Evolutionary conservation across 2,888 invertebrate species (phyloP).

Genomic region (Tipula helvola): DNA sequence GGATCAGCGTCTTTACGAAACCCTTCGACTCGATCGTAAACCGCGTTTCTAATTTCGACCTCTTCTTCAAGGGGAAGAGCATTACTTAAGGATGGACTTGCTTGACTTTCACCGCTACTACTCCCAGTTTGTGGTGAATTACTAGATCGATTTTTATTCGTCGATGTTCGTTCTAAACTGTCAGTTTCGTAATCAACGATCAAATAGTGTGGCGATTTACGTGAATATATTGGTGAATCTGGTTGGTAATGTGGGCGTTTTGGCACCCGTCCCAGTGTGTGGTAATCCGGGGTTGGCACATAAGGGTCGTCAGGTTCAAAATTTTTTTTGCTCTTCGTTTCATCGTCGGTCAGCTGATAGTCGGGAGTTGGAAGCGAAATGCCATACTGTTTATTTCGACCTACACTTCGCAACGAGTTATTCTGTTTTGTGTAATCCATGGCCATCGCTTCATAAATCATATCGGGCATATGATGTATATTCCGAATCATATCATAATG

Average conservation of each 20-base stretch:
- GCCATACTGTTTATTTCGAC: slow-evolving; percentile 15
- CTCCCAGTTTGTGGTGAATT: slow-evolving; percentile 41
- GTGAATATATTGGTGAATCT: slow-evolving; percentile 33
- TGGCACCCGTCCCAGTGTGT: slow-evolving; percentile 28
- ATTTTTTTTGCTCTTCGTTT: slow-evolving; percentile 25
- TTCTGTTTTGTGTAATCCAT: slow-evolving; percentile 24
- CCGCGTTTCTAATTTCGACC: slow-evolving; percentile 62
- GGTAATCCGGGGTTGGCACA: slow-evolving; percentile 36
- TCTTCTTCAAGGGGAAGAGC: slow-evolving; percentile 70
- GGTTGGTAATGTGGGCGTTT: slow-evolving; percentile 32
- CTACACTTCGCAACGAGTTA: slow-evolving; percentile 18
- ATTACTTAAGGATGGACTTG: slow-evolving; percentile 59
- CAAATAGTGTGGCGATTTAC: slow-evolving; percentile 33
- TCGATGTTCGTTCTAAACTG: slow-evolving; percentile 51
- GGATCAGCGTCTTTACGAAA: slow-evolving; percentile 30
- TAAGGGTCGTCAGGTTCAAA: slow-evolving; percentile 33
- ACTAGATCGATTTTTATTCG: slow-evolving; percentile 36
- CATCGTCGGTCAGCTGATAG: slow-evolving; percentile 34
- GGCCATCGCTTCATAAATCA: slow-evolving; percentile 53
- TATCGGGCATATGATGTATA: slow-evolving; percentile 42
- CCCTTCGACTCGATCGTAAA: slow-evolving; percentile 40
- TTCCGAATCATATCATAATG: slow-evolving; percentile 32
- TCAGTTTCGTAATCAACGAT: slow-evolving; percentile 60
- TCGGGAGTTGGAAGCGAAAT: slow-evolving; percentile 30
- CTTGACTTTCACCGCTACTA: slow-evolving; percentile 52